Evolutionary conservation across 1,140 invertebrate species (phyloP).

Genomic region (Diploscapter pachys): DNA sequence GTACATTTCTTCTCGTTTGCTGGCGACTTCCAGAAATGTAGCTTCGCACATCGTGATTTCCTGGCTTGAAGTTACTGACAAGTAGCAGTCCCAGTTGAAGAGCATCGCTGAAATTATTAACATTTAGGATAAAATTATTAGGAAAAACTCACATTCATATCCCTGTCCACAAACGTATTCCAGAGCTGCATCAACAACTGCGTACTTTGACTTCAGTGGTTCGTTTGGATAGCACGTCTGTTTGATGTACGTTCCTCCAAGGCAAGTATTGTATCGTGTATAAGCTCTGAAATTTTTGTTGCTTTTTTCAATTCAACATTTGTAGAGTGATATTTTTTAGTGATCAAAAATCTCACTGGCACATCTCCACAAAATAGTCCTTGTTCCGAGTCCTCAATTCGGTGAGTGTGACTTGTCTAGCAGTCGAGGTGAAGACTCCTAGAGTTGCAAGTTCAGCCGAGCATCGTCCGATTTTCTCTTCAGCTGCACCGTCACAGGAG

Average conservation of each 20-base stretch:
- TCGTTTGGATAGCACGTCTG: slow-evolving; percentile 26
- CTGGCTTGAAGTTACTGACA: slow-evolving; percentile 18
- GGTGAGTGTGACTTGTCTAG: slow-evolving; percentile 8
- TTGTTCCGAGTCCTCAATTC: slow-evolving; percentile 19
- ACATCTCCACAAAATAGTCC: background rate
- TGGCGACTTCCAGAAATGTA: slow-evolving; percentile 14
- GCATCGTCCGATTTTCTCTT: slow-evolving; percentile 22
- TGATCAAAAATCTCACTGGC: background rate
- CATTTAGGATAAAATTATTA: background rate
- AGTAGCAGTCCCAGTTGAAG: slow-evolving; percentile 23
- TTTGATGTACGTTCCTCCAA: slow-evolving; percentile 32
- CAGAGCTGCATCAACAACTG: slow-evolving; percentile 20
- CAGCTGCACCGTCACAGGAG: slow-evolving; percentile 26
- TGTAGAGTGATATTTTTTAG: slow-evolving; percentile 4
- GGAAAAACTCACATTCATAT: slow-evolving; percentile 15
- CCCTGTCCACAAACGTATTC: slow-evolving; percentile 32
- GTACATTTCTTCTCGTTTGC: slow-evolving; percentile 23
- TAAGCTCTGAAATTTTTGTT: slow-evolving; percentile 21
- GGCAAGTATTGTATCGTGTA: slow-evolving; percentile 21
- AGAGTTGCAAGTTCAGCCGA: slow-evolving; percentile 17
- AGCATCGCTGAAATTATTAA: slow-evolving; percentile 16
- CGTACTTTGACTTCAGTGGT: slow-evolving; percentile 25
- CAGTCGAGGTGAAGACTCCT: slow-evolving; percentile 22
- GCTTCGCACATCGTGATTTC: slow-evolving; percentile 29
- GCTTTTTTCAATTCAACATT: background rate